Evolutionary conservation across 2,113 vertebrate genomes (phyloP), one percentile per base, ranked within the genome.

Genomic region (Brachyhypopomus gauderio): DNA sequence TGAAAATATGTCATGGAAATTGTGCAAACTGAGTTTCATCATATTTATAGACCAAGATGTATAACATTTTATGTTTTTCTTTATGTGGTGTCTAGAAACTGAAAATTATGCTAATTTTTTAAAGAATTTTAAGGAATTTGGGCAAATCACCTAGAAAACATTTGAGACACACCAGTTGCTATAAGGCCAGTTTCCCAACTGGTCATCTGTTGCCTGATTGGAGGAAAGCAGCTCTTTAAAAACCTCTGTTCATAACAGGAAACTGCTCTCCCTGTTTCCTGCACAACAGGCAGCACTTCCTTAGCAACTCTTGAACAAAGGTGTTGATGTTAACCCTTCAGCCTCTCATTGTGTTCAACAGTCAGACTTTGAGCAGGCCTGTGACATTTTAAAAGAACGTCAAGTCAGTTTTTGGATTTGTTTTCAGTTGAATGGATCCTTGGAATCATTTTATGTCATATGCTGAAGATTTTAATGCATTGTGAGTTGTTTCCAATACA

Each of bases 231-330:
- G 92, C 89, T 91, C 94, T 96, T 93, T 90, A 93, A 92, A 93
- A 93, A 92, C 89, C 92, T 93, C 95, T 93, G 93, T 96, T 95
- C 96, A 98, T 97, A 99, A 99, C 97, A 99, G 97, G 97, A 99
- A 98, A 93, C 92, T 94, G 93, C 91, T 94, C 94, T 96, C 96
- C 91, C 95, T 92, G 95, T 95, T 98, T 99, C 97, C 97, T 97
- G 96, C 94, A 94, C 93, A 95, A 95, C 95, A 96, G 94, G 95
- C 96, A 94, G 92, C 83, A 91, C 96, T 95, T 95, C 96, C 93
- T 90, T 95, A 96, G 95, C 96, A 96, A 97, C 96, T 91, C 56
- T 75, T 93, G 93, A 93, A 95, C 94, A 95, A 94, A 93, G 92
- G 91, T 93, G 90, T 88, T 83, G 85, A 70, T 6, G 23, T 98